Evolutionary conservation across 2,888 invertebrate species (phyloP), one percentile per base, ranked within the genome.

Genomic region (Drosophila lutescens): DNA sequence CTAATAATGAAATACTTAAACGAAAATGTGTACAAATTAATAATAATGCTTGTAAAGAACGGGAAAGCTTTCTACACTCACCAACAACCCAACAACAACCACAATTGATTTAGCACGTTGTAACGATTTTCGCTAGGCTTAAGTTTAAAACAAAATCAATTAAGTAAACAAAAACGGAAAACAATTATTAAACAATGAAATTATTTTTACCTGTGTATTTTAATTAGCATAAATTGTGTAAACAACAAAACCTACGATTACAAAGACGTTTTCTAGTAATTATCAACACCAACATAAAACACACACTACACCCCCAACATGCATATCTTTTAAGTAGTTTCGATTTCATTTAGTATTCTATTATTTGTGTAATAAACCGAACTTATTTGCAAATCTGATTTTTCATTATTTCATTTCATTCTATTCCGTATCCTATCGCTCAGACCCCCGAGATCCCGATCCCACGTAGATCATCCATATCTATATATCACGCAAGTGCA

Each of bases 141-240:
- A 87, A 72, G 82, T 85, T 81, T 58, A 53, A 72, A 65, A 80
- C 60, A 46, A 49, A 54, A 68, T 60, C 26, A 54, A 54, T 59
- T 56, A 58, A 73, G 44, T 58, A 50, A 69, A 34, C 30, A 23
- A 50, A 44, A 62, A 43, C 13, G 34, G 47, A 65, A 51, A 77
- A 74, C 70, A 71, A 82, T 78, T 83, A 86, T 86, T 72, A 78
- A 86, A 87, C 72, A 88, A 88, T 83, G 88, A 83, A 83, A 88
- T 83, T 83, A 88, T 88, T 83, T 88, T 86, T 88, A 83, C 86
- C 88, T 83, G 88, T 86, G 86, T 84, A 84, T 88, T 84, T 88
- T 84, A 84, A 88, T 86, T 84, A 84, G 83, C 78, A 78, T 84
- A 84, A 84, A 88, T 84, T 83, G 74, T 67, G 65, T 74, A 74